A percentile compares a stretch with the other conserved stretches of the same genome.
phyloP scores from a whole-genome alignment of 92 coral and sea anemone genomes.

The Porites rus region DNA sequence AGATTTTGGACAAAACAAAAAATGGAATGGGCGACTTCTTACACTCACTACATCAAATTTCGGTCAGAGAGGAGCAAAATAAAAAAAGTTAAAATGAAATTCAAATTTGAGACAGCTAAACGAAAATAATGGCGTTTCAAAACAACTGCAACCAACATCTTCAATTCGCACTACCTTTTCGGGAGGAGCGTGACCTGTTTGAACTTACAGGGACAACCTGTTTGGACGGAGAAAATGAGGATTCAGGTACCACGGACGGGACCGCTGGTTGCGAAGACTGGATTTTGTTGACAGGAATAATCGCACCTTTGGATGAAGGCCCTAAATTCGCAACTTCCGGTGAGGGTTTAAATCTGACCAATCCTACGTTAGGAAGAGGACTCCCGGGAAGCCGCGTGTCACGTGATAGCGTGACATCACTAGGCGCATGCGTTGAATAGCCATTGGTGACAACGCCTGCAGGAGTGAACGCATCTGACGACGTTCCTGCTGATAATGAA shows the following conservation, averaged over 20 bases:
- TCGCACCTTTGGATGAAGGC: not conserved
- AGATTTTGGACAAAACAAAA: too few relatives aligned
- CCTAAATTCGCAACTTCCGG: slow-evolving; percentile 42
- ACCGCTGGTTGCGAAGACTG: not conserved
- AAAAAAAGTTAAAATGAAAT: too few relatives aligned
- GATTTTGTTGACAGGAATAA: not conserved
- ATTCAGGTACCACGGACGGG: slow-evolving; percentile 4
- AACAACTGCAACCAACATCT: too few relatives aligned
- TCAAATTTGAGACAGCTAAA: too few relatives aligned
- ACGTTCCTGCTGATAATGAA: not conserved
- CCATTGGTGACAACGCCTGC: not conserved
- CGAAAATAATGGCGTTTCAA: too few relatives aligned
- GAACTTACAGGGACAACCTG: slow-evolving; percentile 33
- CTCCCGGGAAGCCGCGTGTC: slow-evolving; percentile 33
- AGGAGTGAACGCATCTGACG: not conserved
- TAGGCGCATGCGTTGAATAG: slow-evolving; percentile 1
- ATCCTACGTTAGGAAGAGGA: slow-evolving; percentile 36
- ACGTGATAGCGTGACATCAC: slow-evolving; percentile 9
- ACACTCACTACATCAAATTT: too few relatives aligned
- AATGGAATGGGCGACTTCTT: too few relatives aligned
- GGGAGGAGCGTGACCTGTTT: slow-evolving; percentile 14
- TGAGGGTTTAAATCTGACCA: slow-evolving; percentile 47
- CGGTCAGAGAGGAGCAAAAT: too few relatives aligned
- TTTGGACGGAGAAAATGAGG: slow-evolving; percentile 13
- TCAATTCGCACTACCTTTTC: slow-evolving; percentile 16